Conservation (phyloP, 2,113 vertebrate genomes). For the Oceanodroma tethys region DNA sequence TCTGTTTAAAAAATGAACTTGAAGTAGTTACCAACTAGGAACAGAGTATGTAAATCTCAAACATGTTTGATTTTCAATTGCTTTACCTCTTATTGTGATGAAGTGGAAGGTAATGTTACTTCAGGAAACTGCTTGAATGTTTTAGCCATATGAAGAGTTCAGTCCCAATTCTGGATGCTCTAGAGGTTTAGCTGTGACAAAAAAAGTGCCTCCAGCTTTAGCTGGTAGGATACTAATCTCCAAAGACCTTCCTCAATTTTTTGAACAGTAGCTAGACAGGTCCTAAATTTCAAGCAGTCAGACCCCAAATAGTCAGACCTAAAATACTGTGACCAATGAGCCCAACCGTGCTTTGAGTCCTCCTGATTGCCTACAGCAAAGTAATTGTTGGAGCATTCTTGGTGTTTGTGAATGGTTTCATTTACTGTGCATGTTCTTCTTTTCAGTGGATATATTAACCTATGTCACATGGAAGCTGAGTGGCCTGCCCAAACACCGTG, state of each 20-base stretch:
- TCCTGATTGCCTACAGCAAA: neutral
- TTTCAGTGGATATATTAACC: conserved; percentile 91
- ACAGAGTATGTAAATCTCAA: neutral
- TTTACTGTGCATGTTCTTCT: neutral
- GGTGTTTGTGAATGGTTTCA: neutral
- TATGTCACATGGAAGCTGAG: conserved; percentile 98
- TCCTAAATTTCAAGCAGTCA: neutral
- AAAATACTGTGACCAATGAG: neutral
- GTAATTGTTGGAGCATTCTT: neutral
- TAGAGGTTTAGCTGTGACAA: neutral
- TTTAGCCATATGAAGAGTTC: neutral
- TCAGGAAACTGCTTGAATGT: neutral
- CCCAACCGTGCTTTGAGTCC: neutral
- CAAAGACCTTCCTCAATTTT: neutral
- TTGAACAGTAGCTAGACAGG: neutral
- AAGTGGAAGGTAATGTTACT: neutral
- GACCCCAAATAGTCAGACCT: neutral
- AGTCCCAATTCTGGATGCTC: neutral
- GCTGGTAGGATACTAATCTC: neutral
- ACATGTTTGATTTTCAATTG: neutral
- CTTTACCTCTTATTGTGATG: neutral
- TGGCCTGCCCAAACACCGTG: conserved; percentile 91
- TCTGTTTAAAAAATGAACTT: neutral
- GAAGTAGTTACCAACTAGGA: neutral
- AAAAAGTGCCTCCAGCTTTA: neutral